Base-by-base conservation (phyloP, 2,888 invertebrate species). In the Petrophora chlorosata region DNA sequence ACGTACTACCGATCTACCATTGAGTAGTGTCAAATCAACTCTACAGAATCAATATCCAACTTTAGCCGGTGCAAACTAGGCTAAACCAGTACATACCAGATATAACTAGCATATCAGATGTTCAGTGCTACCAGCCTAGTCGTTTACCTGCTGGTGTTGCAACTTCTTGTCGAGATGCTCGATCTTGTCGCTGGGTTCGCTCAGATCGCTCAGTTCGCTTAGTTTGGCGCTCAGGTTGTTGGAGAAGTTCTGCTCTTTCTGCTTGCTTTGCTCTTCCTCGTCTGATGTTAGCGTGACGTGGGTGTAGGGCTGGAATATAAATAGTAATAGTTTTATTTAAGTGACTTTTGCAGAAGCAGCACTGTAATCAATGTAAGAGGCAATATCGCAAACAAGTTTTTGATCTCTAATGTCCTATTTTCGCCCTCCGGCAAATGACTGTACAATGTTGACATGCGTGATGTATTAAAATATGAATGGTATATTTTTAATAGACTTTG, bases 211-310 rank as follows among this genome's bases (percentile, higher is more conserved):
- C 35, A 84, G 70, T 38, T 77, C 91, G 55, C 78, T 91, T 56
- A 93, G 78, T 65, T 93, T 93, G 46, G 88, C 85, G 8, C 90
- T 91, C 26, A 93, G 79, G 59, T 92, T 91, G 51, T 90, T 87
- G 15, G 91, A 91, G 69, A 92, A 91, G n/a, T 38, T 26, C 8
- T 92, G 68, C 51, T 79, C 94, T 88, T 82, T 94, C 85, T 42
- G 42, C 22, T 82, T 92, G 84, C 76, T n/a, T n/a, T n/a, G 92
- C 91, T 95, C 95, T 67, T 95, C 96, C 76, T 96, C 96, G 70
- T 96, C 96, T 4, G 95, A 95, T 25, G 94, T 94, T 35, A 94
- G 91, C 52, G 94, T 94, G 35, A 92, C 92, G 69, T 93, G 93
- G 5, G 94, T 94, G 79, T 94, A 94, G 3, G 94, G 94, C 91